Evolutionary conservation across 2,797 vertebrate species (phyloP), one percentile per base, ranked within the genome.

Genomic region (Myripristis murdjan): DNA sequence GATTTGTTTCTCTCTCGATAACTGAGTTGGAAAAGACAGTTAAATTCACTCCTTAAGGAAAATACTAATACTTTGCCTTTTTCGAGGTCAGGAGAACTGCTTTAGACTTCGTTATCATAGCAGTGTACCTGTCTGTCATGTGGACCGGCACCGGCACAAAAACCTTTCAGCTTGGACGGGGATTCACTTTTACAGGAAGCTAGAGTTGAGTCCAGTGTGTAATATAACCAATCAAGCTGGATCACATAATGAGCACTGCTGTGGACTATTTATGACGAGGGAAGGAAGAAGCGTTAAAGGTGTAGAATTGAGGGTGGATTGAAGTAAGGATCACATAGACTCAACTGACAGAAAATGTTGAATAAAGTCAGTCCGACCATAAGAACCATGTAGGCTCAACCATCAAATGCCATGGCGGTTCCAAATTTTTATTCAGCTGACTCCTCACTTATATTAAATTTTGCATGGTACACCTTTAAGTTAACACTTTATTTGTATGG

Each of bases 61-160:
- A 84, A 82, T 37, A 26, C 23, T 37, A 82, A 72, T 12, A 70
- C 35, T 61, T 61, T 11, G 59, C 49, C n/a, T 70, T 60, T 62
- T 41, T 75, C 20, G 16, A 12, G 67, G 67, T 78, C 58, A 59
- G 64, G 76, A 49, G 67, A 0, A 58, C 28, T 18, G 56, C 60
- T 44, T 85, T 80, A 71, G 67, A 75, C 68, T 51, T 55, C 70
- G 54, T 68, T 53, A 72, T 80, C 69, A 76, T 18, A 51, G 58
- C 22, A 51, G 68, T 65, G 63, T 57, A 82, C 64, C 62, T 71
- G 71, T 43, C 60, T 63, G 64, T 81, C 63, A 73, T 35, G 59
- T 57, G 31, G 33, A 54, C 22, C 53, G 39, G 35, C 39, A 51
- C 22, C 53, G 44, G 60, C 46, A 47, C 20, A 43, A 10, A n/a